phyloP scores from a whole-genome alignment of 2,797 vertebrate genomes.

The Eulemur albifrons region DNA sequence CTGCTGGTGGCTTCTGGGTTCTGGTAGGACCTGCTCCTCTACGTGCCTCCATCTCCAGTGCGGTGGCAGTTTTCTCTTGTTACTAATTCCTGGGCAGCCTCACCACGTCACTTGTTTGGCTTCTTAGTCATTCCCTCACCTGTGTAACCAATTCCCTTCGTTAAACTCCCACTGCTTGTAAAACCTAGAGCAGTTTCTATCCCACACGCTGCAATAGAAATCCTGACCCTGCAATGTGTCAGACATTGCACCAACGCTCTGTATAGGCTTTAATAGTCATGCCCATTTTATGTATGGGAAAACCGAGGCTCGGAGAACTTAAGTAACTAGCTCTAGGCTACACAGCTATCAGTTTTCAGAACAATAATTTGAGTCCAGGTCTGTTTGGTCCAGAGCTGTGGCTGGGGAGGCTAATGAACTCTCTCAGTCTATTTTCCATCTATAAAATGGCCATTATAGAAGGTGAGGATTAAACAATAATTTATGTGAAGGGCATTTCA shows the following conservation, averaged over 20 bases:
- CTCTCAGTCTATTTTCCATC: not conserved
- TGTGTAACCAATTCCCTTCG: not conserved
- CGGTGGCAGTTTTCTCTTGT: not conserved
- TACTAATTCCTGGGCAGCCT: not conserved
- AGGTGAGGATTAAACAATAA: not conserved
- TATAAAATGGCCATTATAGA: not conserved
- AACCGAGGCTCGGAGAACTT: not conserved
- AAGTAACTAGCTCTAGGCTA: not conserved
- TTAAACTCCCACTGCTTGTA: not conserved
- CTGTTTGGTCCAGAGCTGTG: not conserved
- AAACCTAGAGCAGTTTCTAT: not conserved
- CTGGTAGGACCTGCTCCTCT: not conserved
- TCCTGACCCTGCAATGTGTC: no score
- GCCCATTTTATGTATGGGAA: not conserved
- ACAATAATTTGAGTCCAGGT: not conserved
- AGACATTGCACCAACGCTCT: not conserved
- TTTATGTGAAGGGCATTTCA: not conserved
- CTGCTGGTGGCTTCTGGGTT: not conserved
- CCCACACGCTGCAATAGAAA: not conserved
- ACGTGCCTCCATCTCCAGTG: not conserved
- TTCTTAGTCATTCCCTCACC: not conserved
- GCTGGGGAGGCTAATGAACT: not conserved
- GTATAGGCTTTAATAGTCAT: not conserved
- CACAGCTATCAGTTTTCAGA: not conserved
- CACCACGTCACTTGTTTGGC: not conserved